phyloP scores from a whole-genome alignment of 2,113 vertebrate species.

The Serinus canaria region DNA sequence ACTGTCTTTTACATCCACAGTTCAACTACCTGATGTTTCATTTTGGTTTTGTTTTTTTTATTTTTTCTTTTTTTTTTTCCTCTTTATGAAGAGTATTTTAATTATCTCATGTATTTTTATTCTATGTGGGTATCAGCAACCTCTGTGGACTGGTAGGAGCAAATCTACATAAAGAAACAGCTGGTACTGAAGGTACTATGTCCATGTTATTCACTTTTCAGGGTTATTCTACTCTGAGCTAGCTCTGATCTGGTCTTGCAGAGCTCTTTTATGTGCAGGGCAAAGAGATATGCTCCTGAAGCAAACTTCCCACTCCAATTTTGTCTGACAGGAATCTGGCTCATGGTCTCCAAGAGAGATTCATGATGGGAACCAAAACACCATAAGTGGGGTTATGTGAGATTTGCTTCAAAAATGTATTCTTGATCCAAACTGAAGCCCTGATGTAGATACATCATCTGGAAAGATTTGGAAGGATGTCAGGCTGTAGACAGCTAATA shows the following conservation, averaged over 20 bases:
- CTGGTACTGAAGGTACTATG: background rate
- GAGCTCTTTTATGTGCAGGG: background rate
- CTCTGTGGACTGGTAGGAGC: background rate
- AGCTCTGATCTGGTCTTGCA: background rate
- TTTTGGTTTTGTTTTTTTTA: no score
- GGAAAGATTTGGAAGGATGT: background rate
- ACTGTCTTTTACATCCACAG: background rate
- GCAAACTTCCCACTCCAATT: background rate
- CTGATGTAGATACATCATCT: background rate
- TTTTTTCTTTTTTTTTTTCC: fast-evolving
- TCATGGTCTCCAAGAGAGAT: background rate
- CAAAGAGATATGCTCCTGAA: background rate
- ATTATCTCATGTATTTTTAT: background rate
- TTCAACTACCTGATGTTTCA: background rate
- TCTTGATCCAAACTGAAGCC: background rate
- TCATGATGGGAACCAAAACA: background rate
- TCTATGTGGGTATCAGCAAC: background rate
- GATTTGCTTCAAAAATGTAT: background rate
- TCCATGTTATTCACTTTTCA: background rate
- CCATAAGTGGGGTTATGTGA: background rate
- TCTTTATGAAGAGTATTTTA: background rate
- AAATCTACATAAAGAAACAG: background rate
- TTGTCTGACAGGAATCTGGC: background rate
- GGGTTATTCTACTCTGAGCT: background rate
- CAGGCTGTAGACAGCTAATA: background rate